Percentiles rank a stretch among this genome's conserved stretches.
Evolutionary conservation across 2,888 invertebrate species (phyloP).

Genomic region (Lampropteryx suffumata): DNA sequence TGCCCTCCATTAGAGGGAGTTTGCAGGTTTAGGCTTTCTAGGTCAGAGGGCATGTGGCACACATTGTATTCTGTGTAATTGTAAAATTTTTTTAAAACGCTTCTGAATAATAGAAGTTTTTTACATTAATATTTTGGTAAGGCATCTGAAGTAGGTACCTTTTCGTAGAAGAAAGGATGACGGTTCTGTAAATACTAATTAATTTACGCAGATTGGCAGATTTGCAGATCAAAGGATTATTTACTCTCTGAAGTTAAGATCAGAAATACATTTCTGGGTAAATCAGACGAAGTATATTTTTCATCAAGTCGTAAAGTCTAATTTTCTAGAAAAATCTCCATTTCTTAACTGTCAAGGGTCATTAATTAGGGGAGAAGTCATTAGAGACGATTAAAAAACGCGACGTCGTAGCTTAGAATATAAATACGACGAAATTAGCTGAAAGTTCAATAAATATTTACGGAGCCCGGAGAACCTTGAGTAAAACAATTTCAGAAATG

Average conservation of each 20-base stretch:
- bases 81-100: no score
- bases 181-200: background rate
- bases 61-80: no score
- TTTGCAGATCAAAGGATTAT: constrained; percentile 20
- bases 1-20: background rate
- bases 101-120: no score
- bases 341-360: constrained; percentile 62
- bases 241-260: constrained; percentile 4
- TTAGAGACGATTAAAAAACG: constrained; percentile 71
- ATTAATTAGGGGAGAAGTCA: constrained; percentile 74
- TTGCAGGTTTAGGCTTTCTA: constrained; percentile 19
- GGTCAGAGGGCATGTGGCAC: constrained; percentile 5
- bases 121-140: no score
- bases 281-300: constrained; percentile 24
- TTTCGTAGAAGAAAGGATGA: no score
- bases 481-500: constrained; percentile 23
- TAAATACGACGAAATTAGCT: constrained; percentile 53
- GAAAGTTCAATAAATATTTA: constrained; percentile 26
- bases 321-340: constrained; percentile 56
- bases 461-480: constrained; percentile 14
- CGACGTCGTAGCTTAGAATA: constrained; percentile 57
- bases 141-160: no score
- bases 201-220: constrained; percentile 9
- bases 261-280: background rate
- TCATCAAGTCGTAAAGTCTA: constrained; percentile 38